Evolutionary conservation across 2,888 invertebrate species (phyloP).

Genomic region (Elegia similella): DNA sequence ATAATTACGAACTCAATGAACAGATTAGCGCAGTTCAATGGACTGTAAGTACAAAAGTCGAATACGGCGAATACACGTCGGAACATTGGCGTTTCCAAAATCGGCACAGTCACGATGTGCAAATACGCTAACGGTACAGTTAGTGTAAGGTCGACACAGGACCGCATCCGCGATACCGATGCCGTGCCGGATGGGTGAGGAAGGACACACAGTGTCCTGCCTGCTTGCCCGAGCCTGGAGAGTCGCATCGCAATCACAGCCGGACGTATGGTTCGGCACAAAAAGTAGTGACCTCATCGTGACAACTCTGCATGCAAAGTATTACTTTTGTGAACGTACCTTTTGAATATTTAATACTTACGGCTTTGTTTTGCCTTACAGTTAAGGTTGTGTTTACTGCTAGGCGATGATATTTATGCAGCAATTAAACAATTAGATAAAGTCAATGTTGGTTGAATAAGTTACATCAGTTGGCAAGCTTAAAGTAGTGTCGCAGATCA

Average conservation of each 20-base stretch:
- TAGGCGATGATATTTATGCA: neutral
- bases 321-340: conserved; percentile 25
- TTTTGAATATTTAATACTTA: conserved; percentile 26
- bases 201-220: conserved; percentile 45
- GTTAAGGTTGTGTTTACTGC: neutral
- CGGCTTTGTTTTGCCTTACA: neutral
- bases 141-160: conserved; percentile 35
- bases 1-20: conserved; percentile 21
- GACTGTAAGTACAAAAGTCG: conserved; percentile 34
- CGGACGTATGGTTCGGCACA: conserved; percentile 49
- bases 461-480: too few relatives aligned
- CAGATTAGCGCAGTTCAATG: conserved; percentile 32
- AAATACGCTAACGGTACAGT: conserved; percentile 59
- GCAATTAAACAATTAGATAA: neutral
- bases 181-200: conserved; percentile 43
- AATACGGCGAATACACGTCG: conserved; percentile 23
- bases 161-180: conserved; percentile 35
- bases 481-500: too few relatives aligned
- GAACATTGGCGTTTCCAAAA: conserved; percentile 27
- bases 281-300: conserved; percentile 58
- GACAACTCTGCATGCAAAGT: conserved; percentile 38
- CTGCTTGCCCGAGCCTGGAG: neutral
- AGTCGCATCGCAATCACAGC: conserved; percentile 17
- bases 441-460: too few relatives aligned
- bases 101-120: conserved; percentile 45